phyloP scores from a whole-genome alignment of 2,797 vertebrate genomes.

The Melanotaenia trifasciata region DNA sequence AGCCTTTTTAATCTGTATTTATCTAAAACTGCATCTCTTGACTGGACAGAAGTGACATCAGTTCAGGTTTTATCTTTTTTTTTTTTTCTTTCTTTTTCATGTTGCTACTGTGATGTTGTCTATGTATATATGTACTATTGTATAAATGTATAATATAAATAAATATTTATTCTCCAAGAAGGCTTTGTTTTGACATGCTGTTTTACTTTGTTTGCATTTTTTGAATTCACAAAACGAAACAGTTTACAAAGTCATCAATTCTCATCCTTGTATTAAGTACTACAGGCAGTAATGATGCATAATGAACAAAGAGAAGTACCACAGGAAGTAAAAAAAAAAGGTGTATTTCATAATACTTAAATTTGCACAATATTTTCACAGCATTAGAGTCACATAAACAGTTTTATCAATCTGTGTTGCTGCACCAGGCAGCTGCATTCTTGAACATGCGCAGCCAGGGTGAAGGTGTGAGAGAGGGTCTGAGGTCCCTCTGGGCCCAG shows the following conservation, averaged over 20 bases:
- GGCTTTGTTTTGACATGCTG: not conserved
- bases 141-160: conserved; percentile 53
- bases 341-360: not conserved
- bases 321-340: not conserved
- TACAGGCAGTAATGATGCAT: conserved; percentile 6
- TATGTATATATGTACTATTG: conserved; percentile 59
- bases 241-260: conserved; percentile 13
- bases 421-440: conserved; percentile 89
- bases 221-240: conserved; percentile 7
- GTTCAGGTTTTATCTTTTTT: not conserved
- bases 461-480: conserved; percentile 75
- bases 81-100: not conserved
- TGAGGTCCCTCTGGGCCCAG: conserved; percentile 85
- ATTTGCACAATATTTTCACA: not conserved
- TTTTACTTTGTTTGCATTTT: not conserved
- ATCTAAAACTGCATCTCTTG: not conserved
- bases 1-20: conserved; percentile 1
- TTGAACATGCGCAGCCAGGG: conserved; percentile 91
- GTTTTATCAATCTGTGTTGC: conserved; percentile 41
- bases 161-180: conserved; percentile 66
- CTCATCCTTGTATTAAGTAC: not conserved
- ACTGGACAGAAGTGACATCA: conserved; percentile 1
- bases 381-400: not conserved
- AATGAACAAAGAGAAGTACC: not conserved
- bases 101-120: conserved; percentile 29